Percentiles rank a stretch among this genome's conserved stretches.
Evolutionary conservation across 2,113 vertebrate species (phyloP).

Genomic region (Pithys albifrons): DNA sequence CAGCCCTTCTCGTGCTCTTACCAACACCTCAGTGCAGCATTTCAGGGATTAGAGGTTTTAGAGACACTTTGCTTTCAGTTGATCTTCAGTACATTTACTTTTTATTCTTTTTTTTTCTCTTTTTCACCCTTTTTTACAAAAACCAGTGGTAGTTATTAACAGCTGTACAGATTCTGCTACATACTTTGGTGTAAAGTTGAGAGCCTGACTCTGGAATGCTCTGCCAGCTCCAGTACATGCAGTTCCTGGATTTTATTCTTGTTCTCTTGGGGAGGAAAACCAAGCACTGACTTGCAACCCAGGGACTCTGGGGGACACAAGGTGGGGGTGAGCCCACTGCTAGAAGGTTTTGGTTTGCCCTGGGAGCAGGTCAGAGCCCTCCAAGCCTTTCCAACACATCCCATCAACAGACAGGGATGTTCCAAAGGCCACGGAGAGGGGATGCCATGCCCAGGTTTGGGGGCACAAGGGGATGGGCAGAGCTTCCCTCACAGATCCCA

Average conservation of each 20-base stretch:
- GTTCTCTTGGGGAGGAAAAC: background rate
- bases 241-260: background rate
- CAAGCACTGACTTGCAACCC: background rate
- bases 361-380: background rate
- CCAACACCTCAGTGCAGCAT: background rate
- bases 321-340: rapidly evolving
- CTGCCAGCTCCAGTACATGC: background rate
- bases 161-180: conserved; percentile 84
- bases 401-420: background rate
- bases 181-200: conserved; percentile 83
- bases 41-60: background rate
- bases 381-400: background rate
- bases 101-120: background rate
- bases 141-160: conserved; percentile 67
- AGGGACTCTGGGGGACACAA: background rate
- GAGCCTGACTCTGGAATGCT: conserved; percentile 23
- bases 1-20: background rate
- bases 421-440: rapidly evolving
- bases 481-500: background rate
- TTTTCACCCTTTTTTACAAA: background rate
- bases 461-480: background rate
- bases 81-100: conserved; percentile 13
- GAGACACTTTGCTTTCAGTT: background rate
- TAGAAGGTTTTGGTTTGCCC: too few relatives aligned
- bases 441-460: background rate